Evolutionary conservation across 2,888 invertebrate genomes (phyloP).

Genomic region (Drosophila kuntzei): DNA sequence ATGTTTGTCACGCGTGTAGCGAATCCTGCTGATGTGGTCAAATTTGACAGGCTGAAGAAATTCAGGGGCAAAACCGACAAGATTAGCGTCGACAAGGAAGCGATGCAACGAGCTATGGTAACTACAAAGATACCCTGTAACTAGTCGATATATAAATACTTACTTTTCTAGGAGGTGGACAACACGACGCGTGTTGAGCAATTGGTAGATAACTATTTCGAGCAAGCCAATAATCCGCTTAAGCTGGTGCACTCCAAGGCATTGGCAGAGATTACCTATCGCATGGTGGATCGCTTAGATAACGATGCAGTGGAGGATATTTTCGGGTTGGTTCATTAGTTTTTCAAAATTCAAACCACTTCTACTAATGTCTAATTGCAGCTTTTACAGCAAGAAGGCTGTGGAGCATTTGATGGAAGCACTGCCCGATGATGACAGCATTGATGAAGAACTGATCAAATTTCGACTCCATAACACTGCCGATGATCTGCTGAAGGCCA

Average conservation of each 20-base stretch:
- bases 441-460: slow-evolving; percentile 86
- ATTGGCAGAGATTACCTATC: slow-evolving; percentile 90
- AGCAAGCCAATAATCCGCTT: slow-evolving; percentile 87
- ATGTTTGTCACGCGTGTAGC: slow-evolving; percentile 90
- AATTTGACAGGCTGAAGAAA: slow-evolving; percentile 88
- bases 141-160: not conserved
- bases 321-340: slow-evolving; percentile 85
- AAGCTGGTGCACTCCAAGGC: slow-evolving; percentile 91
- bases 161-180: slow-evolving; percentile 67
- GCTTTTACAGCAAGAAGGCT: slow-evolving; percentile 87
- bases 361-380: slow-evolving; percentile 22
- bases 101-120: slow-evolving; percentile 79
- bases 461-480: slow-evolving; percentile 84
- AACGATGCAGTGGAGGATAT: slow-evolving; percentile 87
- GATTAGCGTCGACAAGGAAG: slow-evolving; percentile 77
- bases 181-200: slow-evolving; percentile 86
- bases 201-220: slow-evolving; percentile 88
- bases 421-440: slow-evolving; percentile 85
- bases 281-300: slow-evolving; percentile 89
- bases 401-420: slow-evolving; percentile 86
- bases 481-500: slow-evolving; percentile 75
- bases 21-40: slow-evolving; percentile 93
- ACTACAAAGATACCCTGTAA: not conserved
- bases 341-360: not conserved
- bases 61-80: slow-evolving; percentile 63